Conservation (phyloP, 2,113 vertebrate species). For the Microtus richardsoni region DNA sequence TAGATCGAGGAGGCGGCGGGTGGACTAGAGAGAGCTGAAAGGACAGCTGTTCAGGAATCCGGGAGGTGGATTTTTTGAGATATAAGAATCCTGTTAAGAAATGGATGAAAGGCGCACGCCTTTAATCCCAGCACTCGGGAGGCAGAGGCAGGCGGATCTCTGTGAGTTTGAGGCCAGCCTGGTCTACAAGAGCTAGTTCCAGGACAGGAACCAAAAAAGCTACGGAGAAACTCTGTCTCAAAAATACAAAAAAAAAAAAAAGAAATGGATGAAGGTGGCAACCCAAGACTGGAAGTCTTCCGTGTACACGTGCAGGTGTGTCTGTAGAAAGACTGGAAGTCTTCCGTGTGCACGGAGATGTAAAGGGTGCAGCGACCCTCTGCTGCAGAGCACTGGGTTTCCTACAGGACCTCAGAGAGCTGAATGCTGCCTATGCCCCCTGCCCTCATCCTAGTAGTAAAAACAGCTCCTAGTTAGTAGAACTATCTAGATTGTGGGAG, state of each 20-base stretch:
- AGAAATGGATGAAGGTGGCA: background rate
- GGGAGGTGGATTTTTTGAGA: background rate
- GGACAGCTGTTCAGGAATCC: background rate
- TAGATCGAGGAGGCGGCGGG: background rate
- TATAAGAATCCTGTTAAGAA: background rate
- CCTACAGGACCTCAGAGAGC: background rate
- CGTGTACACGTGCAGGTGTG: no score
- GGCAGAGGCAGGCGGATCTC: no score
- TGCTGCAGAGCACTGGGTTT: background rate
- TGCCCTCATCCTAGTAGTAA: background rate
- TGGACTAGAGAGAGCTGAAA: background rate
- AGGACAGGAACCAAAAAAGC: no score
- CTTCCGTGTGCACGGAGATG: no score
- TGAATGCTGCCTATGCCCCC: rapidly evolving
- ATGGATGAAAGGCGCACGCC: background rate
- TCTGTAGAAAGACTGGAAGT: no score
- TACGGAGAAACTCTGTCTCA: no score
- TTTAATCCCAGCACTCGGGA: no score
- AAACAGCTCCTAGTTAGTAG: background rate
- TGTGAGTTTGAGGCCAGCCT: no score
- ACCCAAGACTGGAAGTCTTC: background rate
- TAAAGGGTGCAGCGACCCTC: no score
- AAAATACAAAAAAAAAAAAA: no score
- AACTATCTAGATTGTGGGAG: background rate
- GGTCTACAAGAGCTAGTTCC: no score